Evolutionary conservation across 1,140 invertebrate genomes (phyloP).

Genomic region (Diplogasteroides magnus): DNA sequence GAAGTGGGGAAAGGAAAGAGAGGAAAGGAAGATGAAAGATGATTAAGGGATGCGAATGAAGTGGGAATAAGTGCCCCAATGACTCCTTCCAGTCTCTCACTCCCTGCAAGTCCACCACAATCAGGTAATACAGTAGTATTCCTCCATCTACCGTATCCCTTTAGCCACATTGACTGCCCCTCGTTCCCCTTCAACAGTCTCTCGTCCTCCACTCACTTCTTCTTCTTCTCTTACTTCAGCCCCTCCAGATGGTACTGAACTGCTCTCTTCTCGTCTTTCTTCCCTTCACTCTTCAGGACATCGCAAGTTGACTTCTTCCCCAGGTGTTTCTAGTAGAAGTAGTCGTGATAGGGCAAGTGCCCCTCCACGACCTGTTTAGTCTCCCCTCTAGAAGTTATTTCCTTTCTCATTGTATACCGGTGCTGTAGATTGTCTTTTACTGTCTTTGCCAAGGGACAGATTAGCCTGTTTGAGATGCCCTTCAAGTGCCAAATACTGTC

Average conservation of each 20-base stretch:
- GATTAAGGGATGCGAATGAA: no score
- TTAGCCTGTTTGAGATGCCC: no score
- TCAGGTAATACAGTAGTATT: conserved; percentile 7
- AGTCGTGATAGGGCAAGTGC: conserved; percentile 5
- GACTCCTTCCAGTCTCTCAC: conserved; percentile 10
- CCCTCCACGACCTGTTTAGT: conserved; percentile 3
- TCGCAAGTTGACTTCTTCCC: no score
- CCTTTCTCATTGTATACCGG: no score
- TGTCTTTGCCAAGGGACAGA: not conserved
- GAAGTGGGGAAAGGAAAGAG: no score
- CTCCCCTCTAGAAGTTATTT: no score
- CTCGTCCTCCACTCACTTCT: not conserved
- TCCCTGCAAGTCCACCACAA: conserved; percentile 24
- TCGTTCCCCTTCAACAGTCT: no score
- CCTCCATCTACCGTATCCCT: not conserved
- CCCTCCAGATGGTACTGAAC: no score
- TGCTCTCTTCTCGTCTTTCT: no score
- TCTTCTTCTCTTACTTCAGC: conserved; percentile 1
- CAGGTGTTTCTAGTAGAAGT: not conserved
- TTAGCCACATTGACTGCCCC: not conserved
- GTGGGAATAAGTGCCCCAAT: conserved; percentile 9
- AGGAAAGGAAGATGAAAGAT: no score
- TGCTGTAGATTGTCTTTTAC: conserved; percentile 5
- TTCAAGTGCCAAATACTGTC: no score
- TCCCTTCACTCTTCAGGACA: no score